Conservation (phyloP, 2,888 invertebrate species). For the Bimastos eiseni region DNA sequence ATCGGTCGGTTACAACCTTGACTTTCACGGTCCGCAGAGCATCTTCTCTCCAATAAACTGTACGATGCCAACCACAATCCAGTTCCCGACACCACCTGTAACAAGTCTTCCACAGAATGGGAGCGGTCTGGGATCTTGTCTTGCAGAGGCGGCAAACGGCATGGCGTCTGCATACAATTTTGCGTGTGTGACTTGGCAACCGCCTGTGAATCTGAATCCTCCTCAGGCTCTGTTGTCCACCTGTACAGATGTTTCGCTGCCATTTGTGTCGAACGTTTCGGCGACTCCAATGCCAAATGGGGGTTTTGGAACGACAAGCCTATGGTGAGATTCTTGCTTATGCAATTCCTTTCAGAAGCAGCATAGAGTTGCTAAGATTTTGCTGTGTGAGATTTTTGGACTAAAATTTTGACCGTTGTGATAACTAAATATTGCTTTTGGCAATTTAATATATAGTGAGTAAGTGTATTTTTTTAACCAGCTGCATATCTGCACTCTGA, state of each 20-base stretch:
- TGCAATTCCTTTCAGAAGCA: background rate
- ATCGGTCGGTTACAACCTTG: background rate
- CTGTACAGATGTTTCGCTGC: background rate
- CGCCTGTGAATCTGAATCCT: background rate
- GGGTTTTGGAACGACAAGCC: background rate
- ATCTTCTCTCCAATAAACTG: slow-evolving; percentile 9
- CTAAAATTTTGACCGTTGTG: too few relatives aligned
- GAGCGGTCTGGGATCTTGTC: background rate
- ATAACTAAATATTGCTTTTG: too few relatives aligned
- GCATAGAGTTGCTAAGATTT: background rate
- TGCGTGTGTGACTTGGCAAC: background rate
- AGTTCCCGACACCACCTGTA: background rate
- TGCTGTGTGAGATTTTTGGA: too few relatives aligned
- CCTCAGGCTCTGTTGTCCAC: background rate
- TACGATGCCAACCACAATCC: background rate
- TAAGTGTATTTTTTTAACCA: too few relatives aligned
- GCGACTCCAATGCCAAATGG: background rate
- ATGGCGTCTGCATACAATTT: background rate
- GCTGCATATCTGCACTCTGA: too few relatives aligned
- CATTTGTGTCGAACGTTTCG: background rate
- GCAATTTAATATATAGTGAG: too few relatives aligned
- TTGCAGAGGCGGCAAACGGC: background rate
- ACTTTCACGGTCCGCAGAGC: background rate
- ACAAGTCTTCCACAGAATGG: background rate
- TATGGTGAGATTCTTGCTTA: background rate